A percentile compares a stretch with the other conserved stretches of the same genome.
These are phyloP conservation scores for Calidris pygmaea DNA, from an alignment of 2,113 vertebrate genomes.

Conservation along the genomic window DNA sequence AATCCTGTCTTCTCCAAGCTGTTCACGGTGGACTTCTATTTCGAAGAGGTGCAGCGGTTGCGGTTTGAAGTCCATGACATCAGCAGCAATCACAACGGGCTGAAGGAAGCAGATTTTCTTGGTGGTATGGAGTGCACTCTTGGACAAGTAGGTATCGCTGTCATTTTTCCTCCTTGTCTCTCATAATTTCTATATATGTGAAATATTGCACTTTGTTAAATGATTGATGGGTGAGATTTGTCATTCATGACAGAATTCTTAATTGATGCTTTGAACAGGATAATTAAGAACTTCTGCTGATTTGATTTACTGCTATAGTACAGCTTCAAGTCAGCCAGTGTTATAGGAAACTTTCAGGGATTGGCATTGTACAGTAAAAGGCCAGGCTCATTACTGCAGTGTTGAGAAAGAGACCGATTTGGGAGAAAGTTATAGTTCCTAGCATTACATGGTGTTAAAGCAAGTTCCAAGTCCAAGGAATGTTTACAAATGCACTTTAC, in stretches of 20 bases:
- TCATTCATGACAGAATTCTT: neutral
- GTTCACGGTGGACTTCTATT: slow-evolving; percentile 95
- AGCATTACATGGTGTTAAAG: neutral
- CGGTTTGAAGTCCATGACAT: slow-evolving; percentile 93
- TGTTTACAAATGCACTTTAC: neutral
- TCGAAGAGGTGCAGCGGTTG: slow-evolving; percentile 94
- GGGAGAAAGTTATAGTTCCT: neutral
- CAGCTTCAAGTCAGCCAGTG: neutral
- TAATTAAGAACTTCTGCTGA: neutral
- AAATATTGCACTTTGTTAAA: neutral
- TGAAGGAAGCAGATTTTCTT: slow-evolving; percentile 89
- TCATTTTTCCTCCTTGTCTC: accelerated
- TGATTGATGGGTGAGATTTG: neutral
- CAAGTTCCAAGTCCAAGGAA: neutral
- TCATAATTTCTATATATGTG: neutral
- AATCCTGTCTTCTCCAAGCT: slow-evolving; percentile 94
- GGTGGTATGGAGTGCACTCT: slow-evolving; percentile 95
- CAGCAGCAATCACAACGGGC: slow-evolving; percentile 88
- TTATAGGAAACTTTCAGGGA: neutral
- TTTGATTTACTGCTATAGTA: neutral
- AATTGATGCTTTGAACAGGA: neutral
- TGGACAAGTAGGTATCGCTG: slow-evolving; percentile 81
- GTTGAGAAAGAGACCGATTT: neutral
- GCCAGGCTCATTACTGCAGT: neutral
- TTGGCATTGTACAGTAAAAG: neutral